A percentile compares a stretch with the other conserved stretches of the same genome.
phyloP scores from a whole-genome alignment of 2,888 invertebrate species.

The Globia sparganii region DNA sequence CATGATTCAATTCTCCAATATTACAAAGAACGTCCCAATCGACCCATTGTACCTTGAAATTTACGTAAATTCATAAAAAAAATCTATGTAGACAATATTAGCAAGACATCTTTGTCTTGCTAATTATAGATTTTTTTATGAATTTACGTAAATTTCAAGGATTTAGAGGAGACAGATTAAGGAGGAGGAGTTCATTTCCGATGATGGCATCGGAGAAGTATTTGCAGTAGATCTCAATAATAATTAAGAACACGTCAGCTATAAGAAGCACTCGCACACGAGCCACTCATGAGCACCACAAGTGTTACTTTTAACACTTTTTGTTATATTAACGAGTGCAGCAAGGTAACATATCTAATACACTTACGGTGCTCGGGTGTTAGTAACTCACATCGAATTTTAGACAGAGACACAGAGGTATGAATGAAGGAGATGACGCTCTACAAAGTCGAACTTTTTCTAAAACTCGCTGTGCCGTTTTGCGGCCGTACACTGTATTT shows the following conservation, averaged over 20 bases:
- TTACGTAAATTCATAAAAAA: slow-evolving; percentile 18
- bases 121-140: too few relatives aligned
- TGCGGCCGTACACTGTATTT: too few relatives aligned
- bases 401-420: neutral
- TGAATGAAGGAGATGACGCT: neutral
- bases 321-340: neutral
- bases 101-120: slow-evolving; percentile 1
- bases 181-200: too few relatives aligned
- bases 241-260: slow-evolving; percentile 29
- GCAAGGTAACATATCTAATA: neutral
- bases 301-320: neutral
- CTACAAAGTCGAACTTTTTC: neutral
- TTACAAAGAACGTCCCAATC: slow-evolving; percentile 12
- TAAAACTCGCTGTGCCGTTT: neutral
- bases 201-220: slow-evolving; percentile 13
- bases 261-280: neutral
- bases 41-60: slow-evolving; percentile 13
- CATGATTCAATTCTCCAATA: slow-evolving; percentile 19
- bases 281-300: accelerated
- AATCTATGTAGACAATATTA: neutral
- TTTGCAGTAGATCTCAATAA: slow-evolving; percentile 33
- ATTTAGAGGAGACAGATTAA: too few relatives aligned
- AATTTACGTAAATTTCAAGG: too few relatives aligned
- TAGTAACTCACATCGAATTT: neutral
- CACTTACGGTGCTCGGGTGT: neutral